A percentile compares a stretch with the other conserved stretches of the same genome.
Evolutionary conservation across 2,797 vertebrate species (phyloP).

Genomic region (Momotus momota): DNA sequence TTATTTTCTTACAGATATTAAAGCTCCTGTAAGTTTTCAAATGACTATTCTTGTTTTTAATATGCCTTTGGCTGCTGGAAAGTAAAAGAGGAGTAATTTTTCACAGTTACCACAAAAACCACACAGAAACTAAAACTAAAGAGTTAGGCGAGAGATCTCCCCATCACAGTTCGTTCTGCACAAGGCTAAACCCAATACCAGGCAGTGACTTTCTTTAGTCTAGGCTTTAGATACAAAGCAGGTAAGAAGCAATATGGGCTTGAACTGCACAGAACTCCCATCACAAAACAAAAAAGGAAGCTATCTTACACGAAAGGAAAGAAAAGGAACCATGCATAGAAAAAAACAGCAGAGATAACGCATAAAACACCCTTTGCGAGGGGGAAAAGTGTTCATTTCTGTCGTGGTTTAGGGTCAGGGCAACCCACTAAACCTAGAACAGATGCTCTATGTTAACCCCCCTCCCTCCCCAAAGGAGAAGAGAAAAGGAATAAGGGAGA

Average conservation of each 20-base stretch:
- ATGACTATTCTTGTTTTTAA: not conserved
- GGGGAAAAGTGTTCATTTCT: not conserved
- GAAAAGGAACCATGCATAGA: no score
- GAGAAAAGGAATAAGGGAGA: no score
- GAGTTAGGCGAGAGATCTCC: not conserved
- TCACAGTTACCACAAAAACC: no score
- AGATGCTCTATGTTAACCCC: no score
- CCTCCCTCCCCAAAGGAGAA: no score
- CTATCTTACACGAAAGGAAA: not conserved
- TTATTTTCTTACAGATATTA: not conserved
- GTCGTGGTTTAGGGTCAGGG: no score
- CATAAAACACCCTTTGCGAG: not conserved
- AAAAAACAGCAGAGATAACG: not conserved
- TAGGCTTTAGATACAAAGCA: not conserved
- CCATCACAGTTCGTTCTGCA: not conserved
- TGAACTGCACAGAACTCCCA: not conserved
- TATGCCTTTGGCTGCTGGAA: not conserved
- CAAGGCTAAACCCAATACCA: not conserved
- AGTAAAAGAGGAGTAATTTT: not conserved
- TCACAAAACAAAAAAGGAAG: fast-evolving
- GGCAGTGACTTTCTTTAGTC: not conserved
- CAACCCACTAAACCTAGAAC: no score
- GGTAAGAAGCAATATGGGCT: not conserved
- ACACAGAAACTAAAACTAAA: no score
- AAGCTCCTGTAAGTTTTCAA: not conserved